phyloP scores from a whole-genome alignment of 92 coral and sea anemone species.

The Palythoa heliodiscus region DNA sequence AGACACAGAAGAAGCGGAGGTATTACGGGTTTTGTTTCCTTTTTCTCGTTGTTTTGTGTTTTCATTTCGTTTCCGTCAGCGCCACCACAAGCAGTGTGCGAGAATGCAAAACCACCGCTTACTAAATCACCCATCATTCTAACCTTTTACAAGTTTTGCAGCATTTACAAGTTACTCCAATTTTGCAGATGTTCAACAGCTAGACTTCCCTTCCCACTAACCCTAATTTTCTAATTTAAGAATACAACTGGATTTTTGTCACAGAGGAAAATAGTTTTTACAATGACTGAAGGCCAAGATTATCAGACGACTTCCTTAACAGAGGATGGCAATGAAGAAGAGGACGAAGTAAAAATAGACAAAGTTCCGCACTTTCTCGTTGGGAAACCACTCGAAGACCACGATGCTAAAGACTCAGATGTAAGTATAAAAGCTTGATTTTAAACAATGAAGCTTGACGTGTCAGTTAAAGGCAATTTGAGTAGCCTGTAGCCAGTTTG shows the following conservation, averaged over 20 bases:
- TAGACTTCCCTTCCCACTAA: background rate
- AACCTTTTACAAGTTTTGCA: too few relatives aligned
- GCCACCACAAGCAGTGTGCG: too few relatives aligned
- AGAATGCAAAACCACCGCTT: too few relatives aligned
- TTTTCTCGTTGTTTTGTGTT: too few relatives aligned
- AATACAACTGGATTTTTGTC: background rate
- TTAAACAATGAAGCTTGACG: too few relatives aligned
- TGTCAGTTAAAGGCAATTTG: too few relatives aligned
- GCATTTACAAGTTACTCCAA: too few relatives aligned
- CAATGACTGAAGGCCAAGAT: background rate
- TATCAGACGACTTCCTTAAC: background rate
- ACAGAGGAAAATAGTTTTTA: background rate
- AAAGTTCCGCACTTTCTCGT: constrained; percentile 26
- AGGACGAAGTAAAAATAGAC: background rate
- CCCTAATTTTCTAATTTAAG: background rate
- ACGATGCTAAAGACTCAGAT: background rate
- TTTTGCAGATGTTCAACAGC: background rate
- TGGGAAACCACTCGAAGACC: constrained; percentile 38
- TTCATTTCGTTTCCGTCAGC: too few relatives aligned
- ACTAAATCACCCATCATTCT: too few relatives aligned
- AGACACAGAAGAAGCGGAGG: too few relatives aligned
- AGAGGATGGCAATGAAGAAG: background rate
- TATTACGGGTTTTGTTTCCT: too few relatives aligned
- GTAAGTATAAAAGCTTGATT: constrained; percentile 11
- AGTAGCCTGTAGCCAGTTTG: too few relatives aligned